Percentiles rank a stretch among this genome's conserved stretches.
Evolutionary conservation across 2,113 vertebrate genomes (phyloP).

Genomic region (Galbula dea): DNA sequence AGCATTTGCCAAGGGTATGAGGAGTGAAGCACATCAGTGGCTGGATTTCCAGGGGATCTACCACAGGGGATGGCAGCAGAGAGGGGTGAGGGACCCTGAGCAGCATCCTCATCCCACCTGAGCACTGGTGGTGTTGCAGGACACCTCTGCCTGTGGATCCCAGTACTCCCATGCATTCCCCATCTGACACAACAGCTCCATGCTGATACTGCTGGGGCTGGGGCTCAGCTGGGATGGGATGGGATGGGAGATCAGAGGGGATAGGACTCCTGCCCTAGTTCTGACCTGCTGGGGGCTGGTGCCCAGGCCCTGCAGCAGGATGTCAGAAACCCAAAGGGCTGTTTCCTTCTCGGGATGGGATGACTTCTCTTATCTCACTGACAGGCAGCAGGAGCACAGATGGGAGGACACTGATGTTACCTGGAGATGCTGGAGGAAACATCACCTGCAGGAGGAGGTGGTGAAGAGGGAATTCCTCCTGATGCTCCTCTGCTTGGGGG

Average conservation of each 20-base stretch:
- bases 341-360: background rate
- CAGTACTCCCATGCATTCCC: background rate
- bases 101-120: background rate
- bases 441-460: background rate
- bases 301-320: background rate
- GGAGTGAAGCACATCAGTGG: accelerated
- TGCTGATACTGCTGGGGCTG: accelerated
- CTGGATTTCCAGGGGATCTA: background rate
- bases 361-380: background rate
- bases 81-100: accelerated
- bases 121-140: background rate
- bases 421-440: background rate
- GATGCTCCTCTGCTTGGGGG: accelerated
- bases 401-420: background rate
- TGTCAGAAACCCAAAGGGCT: background rate
- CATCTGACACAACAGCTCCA: too few relatives aligned
- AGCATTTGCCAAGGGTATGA: accelerated
- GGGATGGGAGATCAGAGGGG: too few relatives aligned
- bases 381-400: background rate
- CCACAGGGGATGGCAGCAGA: background rate
- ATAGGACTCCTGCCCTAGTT: too few relatives aligned
- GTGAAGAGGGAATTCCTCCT: background rate
- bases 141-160: background rate
- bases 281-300: accelerated
- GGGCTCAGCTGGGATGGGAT: accelerated